These are phyloP conservation scores for Catocala sponsa DNA, from an alignment of 2,888 invertebrate genomes.

Conservation along the genomic window DNA sequence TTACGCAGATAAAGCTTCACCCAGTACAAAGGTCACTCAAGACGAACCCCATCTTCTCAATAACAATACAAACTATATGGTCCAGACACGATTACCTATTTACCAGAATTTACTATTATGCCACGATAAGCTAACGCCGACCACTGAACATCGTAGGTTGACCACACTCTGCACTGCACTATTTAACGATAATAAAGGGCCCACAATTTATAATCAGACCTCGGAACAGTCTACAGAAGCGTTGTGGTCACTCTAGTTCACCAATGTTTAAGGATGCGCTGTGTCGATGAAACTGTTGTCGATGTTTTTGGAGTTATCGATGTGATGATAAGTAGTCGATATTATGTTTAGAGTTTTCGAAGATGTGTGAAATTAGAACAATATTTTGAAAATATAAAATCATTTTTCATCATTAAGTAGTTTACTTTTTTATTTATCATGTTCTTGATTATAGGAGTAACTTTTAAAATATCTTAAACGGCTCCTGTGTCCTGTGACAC, in stretches of 20 bases:
- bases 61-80: neutral
- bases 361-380: too few relatives aligned
- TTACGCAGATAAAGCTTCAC: too few relatives aligned
- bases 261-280: constrained; percentile 34
- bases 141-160: constrained; percentile 33
- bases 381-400: too few relatives aligned
- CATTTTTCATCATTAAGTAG: too few relatives aligned
- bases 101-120: constrained; percentile 7
- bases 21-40: too few relatives aligned
- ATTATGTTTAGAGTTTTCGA: too few relatives aligned
- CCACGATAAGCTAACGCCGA: neutral
- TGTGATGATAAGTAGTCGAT: too few relatives aligned
- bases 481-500: too few relatives aligned
- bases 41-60: too few relatives aligned
- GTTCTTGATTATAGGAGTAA: too few relatives aligned
- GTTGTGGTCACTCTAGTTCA: constrained; percentile 53
- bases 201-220: constrained; percentile 51
- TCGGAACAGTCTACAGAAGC: constrained; percentile 44
- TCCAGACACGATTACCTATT: constrained; percentile 1
- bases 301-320: constrained; percentile 20
- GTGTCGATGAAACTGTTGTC: constrained; percentile 6
- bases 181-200: constrained; percentile 50
- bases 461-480: too few relatives aligned
- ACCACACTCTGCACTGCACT: constrained; percentile 41
- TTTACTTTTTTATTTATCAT: too few relatives aligned